These are phyloP conservation scores for Oryzaephilus surinamensis DNA, from an alignment of 1,140 invertebrate species.

Conservation along the genomic window DNA sequence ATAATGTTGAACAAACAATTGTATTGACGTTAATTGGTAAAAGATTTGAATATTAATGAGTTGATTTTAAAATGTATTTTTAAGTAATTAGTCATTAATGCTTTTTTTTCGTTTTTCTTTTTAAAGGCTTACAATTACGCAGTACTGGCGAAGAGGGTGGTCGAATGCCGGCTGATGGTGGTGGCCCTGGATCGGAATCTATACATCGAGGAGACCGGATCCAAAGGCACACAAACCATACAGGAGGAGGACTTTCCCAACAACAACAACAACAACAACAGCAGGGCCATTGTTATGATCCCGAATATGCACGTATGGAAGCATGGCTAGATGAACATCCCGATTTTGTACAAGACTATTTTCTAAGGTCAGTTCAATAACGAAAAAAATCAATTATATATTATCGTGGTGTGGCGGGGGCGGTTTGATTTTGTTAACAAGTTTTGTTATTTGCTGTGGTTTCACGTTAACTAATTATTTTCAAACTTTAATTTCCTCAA, in stretches of 20 bases:
- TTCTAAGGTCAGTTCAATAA: no score
- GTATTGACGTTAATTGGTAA: no score
- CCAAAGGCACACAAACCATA: slow-evolving; percentile 26
- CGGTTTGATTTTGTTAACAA: no score
- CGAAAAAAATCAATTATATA: slow-evolving; percentile 17
- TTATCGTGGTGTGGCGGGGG: background rate
- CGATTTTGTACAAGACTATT: slow-evolving; percentile 90
- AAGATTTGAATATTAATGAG: no score
- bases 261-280: no score
- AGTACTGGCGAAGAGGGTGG: slow-evolving; percentile 64
- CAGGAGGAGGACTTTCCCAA: slow-evolving; percentile 1
- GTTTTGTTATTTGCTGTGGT: no score
- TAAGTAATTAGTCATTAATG: no score
- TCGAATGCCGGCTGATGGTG: slow-evolving; percentile 54
- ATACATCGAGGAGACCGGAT: slow-evolving; percentile 35
- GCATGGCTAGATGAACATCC: slow-evolving; percentile 94
- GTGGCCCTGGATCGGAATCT: slow-evolving; percentile 42
- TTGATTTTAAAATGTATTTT: no score
- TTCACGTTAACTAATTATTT: no score
- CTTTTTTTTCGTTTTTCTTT: slow-evolving; percentile 29
- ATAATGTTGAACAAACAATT: no score
- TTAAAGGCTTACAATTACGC: slow-evolving; percentile 66
- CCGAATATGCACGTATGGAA: slow-evolving; percentile 73
- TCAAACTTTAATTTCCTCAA: no score
- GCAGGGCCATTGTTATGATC: slow-evolving; percentile 17